A percentile compares a stretch with the other conserved stretches of the same genome.
Evolutionary conservation across 1,140 invertebrate species (phyloP).

Genomic region (Ladona fulva): DNA sequence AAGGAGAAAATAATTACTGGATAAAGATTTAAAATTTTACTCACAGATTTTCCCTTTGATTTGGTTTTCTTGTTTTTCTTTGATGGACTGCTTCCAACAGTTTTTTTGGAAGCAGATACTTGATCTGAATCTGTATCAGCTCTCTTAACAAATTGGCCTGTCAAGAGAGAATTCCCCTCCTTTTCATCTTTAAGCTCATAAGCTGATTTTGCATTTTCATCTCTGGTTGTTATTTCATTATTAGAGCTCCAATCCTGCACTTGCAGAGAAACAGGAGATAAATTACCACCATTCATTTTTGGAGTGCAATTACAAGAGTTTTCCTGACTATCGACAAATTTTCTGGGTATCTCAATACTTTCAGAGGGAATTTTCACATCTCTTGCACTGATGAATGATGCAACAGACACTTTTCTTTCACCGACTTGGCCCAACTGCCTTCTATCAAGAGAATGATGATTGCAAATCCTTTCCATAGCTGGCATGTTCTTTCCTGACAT

Average conservation of each 20-base stretch:
- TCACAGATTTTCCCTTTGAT: not conserved
- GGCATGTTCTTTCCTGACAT: not conserved
- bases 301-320: not conserved
- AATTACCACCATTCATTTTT: not conserved
- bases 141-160: not conserved
- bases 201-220: not conserved
- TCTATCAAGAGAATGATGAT: not conserved
- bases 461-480: not conserved
- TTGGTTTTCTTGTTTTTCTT: not conserved
- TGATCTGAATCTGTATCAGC: not conserved
- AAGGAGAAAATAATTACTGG: not conserved
- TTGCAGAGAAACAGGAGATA: not conserved
- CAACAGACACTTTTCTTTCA: not conserved
- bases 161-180: not conserved
- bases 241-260: not conserved
- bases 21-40: not conserved
- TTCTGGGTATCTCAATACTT: not conserved
- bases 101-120: not conserved
- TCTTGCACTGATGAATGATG: not conserved
- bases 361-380: not conserved
- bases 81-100: not conserved
- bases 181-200: not conserved
- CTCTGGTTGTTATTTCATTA: not conserved
- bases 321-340: not conserved
- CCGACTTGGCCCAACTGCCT: not conserved